Evolutionary conservation across 1,140 invertebrate species (phyloP).

Genomic region (Andricus grossulariae): DNA sequence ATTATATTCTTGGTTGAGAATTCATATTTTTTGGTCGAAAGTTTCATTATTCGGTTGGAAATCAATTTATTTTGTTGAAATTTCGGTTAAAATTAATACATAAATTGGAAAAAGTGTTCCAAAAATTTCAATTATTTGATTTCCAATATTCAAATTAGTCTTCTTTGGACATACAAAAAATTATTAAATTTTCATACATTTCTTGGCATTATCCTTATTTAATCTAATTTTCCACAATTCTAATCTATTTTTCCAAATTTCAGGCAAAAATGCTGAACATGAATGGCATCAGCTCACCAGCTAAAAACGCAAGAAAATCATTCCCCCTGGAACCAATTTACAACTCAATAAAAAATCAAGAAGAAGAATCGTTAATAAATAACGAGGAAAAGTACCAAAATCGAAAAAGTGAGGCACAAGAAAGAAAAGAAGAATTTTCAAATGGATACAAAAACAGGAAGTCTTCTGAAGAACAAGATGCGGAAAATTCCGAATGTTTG

Average conservation of each 20-base stretch:
- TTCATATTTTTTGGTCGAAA: too few relatives aligned
- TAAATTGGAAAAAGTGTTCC: too few relatives aligned
- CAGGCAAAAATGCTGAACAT: neutral
- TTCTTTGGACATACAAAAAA: too few relatives aligned
- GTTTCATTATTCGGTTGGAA: too few relatives aligned
- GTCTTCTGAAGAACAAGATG: constrained; percentile 38
- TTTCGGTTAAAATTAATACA: too few relatives aligned
- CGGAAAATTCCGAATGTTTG: constrained; percentile 52
- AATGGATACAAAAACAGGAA: constrained; percentile 38
- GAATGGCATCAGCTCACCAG: neutral
- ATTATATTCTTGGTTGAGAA: too few relatives aligned
- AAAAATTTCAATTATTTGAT: too few relatives aligned
- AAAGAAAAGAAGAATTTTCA: constrained; percentile 35
- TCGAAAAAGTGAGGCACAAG: neutral
- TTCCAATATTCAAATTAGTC: too few relatives aligned
- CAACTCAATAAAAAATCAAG: neutral
- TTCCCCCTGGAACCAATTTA: neutral
- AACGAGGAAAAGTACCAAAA: neutral
- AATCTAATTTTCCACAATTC: neutral
- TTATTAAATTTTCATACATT: too few relatives aligned
- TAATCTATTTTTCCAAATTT: neutral
- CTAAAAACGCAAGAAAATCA: neutral
- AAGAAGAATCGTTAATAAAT: constrained; percentile 19
- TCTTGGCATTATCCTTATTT: too few relatives aligned
- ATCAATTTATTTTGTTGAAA: too few relatives aligned